Conservation (phyloP, 1,140 invertebrate species). For the Oncopodura yosiiana region DNA sequence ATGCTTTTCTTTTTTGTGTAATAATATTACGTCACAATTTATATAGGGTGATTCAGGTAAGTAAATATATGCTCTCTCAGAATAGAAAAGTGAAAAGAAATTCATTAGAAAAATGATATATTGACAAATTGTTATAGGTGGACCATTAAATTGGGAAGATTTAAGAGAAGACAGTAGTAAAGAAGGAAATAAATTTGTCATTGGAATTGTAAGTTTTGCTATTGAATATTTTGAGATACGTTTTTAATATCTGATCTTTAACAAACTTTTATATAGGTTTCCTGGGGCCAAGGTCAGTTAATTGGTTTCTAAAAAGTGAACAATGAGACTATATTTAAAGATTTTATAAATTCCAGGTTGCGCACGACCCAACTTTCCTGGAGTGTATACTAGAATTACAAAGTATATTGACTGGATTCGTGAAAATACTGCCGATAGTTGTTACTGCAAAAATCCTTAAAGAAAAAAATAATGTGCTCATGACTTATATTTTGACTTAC, state of each 20-base stretch:
- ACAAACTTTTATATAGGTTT: slow-evolving; percentile 3
- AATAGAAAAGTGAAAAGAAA: background rate
- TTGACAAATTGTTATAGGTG: slow-evolving; percentile 34
- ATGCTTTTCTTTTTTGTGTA: background rate
- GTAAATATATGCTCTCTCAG: background rate
- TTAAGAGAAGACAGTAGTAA: slow-evolving; percentile 29
- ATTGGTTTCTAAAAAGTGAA: no score
- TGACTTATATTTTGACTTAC: no score
- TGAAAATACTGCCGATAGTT: slow-evolving; percentile 29
- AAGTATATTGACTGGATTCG: slow-evolving; percentile 34
- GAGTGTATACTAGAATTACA: slow-evolving; percentile 32
- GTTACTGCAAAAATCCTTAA: slow-evolving; percentile 32
- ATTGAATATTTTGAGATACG: no score
- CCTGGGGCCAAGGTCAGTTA: slow-evolving; percentile 30
- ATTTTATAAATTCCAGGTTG: slow-evolving; percentile 1
- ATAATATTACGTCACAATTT: background rate
- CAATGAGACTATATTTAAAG: background rate
- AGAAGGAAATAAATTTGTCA: slow-evolving; percentile 33
- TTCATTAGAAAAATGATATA: background rate
- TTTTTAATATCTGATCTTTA: background rate
- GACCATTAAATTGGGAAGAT: slow-evolving; percentile 36
- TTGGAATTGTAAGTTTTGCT: no score
- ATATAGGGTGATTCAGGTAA: background rate
- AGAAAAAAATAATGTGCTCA: no score
- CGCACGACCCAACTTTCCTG: slow-evolving; percentile 26